These are phyloP conservation scores for Rutpela maculata DNA, from an alignment of 2,888 invertebrate genomes.

Conservation along the genomic window DNA sequence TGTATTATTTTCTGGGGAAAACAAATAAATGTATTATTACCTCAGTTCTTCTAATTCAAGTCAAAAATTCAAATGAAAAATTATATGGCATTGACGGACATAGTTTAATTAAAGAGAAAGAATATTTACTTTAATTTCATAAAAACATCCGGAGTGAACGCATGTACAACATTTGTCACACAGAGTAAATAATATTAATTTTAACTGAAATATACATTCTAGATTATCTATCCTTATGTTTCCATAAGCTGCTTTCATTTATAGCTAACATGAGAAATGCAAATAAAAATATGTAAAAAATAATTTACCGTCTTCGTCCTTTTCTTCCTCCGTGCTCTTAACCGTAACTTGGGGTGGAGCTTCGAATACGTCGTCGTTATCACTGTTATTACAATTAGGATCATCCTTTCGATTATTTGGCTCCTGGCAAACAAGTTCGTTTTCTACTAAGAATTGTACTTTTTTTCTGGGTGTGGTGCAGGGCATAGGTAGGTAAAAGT, in stretches of 20 bases:
- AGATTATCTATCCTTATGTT: not conserved
- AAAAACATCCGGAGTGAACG: too few relatives aligned
- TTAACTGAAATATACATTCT: too few relatives aligned
- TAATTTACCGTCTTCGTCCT: not conserved
- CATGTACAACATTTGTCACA: too few relatives aligned
- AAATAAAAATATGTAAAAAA: not conserved
- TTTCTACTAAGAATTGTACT: conserved; percentile 85
- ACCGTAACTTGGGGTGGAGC: not conserved
- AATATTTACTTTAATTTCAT: too few relatives aligned
- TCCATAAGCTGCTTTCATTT: not conserved
- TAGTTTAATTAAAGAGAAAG: too few relatives aligned
- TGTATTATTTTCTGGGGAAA: too few relatives aligned
- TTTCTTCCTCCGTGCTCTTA: not conserved
- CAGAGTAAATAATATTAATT: too few relatives aligned
- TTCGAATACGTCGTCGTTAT: conserved; percentile 38
- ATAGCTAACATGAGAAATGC: not conserved
- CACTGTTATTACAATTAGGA: not conserved
- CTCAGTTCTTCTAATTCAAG: too few relatives aligned
- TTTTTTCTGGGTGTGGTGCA: conserved; percentile 77
- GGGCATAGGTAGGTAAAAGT: conserved; percentile 80
- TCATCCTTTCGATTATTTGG: conserved; percentile 36
- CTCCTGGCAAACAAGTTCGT: conserved; percentile 69
- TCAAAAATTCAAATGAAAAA: too few relatives aligned
- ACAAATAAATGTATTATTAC: too few relatives aligned
- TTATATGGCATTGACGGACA: too few relatives aligned